Base-by-base conservation (phyloP, 2,113 vertebrate species). In the Poecile atricapillus region DNA sequence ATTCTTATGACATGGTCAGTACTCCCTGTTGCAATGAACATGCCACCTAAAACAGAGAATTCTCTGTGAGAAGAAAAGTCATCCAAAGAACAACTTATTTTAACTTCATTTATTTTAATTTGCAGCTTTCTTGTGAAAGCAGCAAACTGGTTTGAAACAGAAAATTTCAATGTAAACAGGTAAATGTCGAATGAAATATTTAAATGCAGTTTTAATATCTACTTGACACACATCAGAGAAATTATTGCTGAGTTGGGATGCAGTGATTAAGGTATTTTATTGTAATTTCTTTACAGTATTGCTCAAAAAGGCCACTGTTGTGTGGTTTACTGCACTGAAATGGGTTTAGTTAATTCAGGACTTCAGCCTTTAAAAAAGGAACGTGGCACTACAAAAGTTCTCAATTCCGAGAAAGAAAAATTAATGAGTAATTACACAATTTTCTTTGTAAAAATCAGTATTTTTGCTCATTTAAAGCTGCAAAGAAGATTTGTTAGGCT, bases 1-100 rank as follows among this genome's bases (percentile, higher is more conserved):
- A 99, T 99, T 93, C 99, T 98, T 96, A 99, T 99, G 93, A 99
- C 98, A 14, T 99, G 99, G 97, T 99, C 99, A 58, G 99, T 99
- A 88, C 99, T 98, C 62, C 99, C 99, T 65, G 99, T 99, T 68
- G 98, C 99, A 97, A 99, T 98, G 97, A 99, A 99, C 99, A 99
- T 99, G 41, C 99, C 99, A 97, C 99, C 99, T 99, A 63, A 37
- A 64, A 92, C 83, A 92, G 90, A 92, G 50, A 94, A 92, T 33
- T 80, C 74, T 41, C 44, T 47, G 50, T 93, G 47, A 95, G 89
- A 87, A 73, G 37, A 88, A 84, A 91, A 81, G 76, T 27, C 60
- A 93, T 3, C 20, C 52, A 53, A 90, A 31, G 35, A 92, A 74
- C 49, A 70, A 74, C 67, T 83, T 37, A 18, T 5, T 71, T 63